Evolutionary conservation across 2,113 vertebrate species (phyloP).

Genomic region (Scomber scombrus): DNA sequence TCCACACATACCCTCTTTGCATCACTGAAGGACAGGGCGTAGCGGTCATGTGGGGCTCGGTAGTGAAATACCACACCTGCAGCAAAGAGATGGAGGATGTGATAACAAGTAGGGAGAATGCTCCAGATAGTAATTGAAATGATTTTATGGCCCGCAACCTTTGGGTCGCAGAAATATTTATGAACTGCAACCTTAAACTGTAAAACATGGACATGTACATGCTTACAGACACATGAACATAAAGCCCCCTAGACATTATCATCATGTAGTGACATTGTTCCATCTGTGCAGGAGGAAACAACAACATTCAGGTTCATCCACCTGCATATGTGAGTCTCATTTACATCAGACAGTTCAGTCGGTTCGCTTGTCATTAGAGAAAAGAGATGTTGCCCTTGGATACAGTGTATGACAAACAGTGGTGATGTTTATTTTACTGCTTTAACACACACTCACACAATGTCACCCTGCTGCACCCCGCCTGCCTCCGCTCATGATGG

Average conservation of each 20-base stretch:
- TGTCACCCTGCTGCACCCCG: slow-evolving; percentile 31
- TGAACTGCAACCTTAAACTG: slow-evolving; percentile 39
- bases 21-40: slow-evolving; percentile 88
- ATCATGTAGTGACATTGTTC: slow-evolving; percentile 54
- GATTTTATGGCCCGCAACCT: slow-evolving; percentile 19
- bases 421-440: slow-evolving; percentile 67
- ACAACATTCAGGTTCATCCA: slow-evolving; percentile 44
- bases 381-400: slow-evolving; percentile 66
- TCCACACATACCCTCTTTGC: slow-evolving; percentile 89
- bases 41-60: slow-evolving; percentile 90
- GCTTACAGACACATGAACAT: slow-evolving; percentile 22
- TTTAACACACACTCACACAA: slow-evolving; percentile 49
- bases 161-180: slow-evolving; percentile 37
- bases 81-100: neutral
- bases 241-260: slow-evolving; percentile 47
- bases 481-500: slow-evolving; percentile 20
- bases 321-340: slow-evolving; percentile 49
- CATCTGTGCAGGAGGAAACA: slow-evolving; percentile 46
- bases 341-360: slow-evolving; percentile 51
- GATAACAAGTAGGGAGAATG: neutral
- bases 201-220: slow-evolving; percentile 34
- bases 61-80: slow-evolving; percentile 97
- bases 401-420: slow-evolving; percentile 54
- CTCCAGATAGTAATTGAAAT: neutral
- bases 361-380: slow-evolving; percentile 33